A percentile compares a stretch with the other conserved stretches of the same genome.
Evolutionary conservation across 2,113 vertebrate genomes (phyloP).

Genomic region (Dissostichus mawsoni): DNA sequence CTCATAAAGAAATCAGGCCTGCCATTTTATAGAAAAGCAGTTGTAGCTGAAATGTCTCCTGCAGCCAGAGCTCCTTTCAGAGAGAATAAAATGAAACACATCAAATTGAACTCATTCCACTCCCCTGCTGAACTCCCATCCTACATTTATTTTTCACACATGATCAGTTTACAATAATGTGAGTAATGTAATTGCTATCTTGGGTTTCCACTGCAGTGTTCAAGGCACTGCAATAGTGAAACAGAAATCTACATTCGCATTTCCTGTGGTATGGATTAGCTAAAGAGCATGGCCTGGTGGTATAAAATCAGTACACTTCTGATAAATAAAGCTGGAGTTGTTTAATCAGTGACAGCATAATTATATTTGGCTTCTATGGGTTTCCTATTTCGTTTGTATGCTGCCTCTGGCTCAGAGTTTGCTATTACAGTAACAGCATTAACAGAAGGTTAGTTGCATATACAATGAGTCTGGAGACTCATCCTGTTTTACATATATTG

Average conservation of each 20-base stretch:
- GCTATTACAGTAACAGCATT: constrained; percentile 1
- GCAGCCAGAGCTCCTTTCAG: constrained; percentile 22
- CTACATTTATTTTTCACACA: constrained; percentile 30
- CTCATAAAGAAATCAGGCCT: constrained; percentile 27
- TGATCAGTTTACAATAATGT: constrained; percentile 57
- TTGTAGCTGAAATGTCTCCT: constrained; percentile 39
- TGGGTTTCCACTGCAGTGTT: constrained; percentile 35
- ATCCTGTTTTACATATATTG: neutral
- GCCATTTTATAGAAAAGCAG: constrained; percentile 5
- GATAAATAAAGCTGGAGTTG: constrained; percentile 37
- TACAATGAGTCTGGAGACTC: neutral
- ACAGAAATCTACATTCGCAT: constrained; percentile 45
- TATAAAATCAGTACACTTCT: constrained; percentile 38
- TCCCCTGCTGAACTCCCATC: constrained; percentile 30
- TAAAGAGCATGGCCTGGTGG: constrained; percentile 1
- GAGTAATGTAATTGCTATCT: constrained; percentile 52
- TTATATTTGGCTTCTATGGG: constrained; percentile 38
- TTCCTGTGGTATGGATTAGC: constrained; percentile 61
- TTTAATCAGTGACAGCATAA: constrained; percentile 60
- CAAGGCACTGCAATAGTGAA: constrained; percentile 25
- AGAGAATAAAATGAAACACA: constrained; percentile 42
- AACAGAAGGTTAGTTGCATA: constrained; percentile 23
- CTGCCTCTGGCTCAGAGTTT: constrained; percentile 9
- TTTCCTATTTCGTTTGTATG: constrained; percentile 40
- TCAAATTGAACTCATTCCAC: constrained; percentile 15